Evolutionary conservation across 2,888 invertebrate species (phyloP).

Genomic region (Eurytoma adleriae): DNA sequence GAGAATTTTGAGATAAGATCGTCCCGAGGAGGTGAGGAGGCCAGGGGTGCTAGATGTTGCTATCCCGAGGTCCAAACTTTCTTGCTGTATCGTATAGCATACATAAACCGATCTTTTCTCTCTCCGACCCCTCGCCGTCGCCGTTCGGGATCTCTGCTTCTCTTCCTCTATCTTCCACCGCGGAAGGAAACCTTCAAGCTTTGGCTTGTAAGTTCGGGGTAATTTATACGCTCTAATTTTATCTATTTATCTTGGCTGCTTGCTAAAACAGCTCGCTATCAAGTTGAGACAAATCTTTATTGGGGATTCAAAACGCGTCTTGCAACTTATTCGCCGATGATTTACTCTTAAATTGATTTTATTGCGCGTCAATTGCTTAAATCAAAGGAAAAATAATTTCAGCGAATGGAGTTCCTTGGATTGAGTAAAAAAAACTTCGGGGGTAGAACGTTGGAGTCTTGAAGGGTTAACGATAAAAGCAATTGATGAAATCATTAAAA

Average conservation of each 20-base stretch:
- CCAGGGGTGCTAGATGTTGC: not conserved
- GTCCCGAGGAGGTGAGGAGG: not conserved
- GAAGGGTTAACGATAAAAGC: too few relatives aligned
- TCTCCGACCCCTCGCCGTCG: not conserved
- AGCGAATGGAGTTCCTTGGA: too few relatives aligned
- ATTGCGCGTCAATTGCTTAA: too few relatives aligned
- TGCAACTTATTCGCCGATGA: not conserved
- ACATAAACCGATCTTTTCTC: constrained; percentile 47
- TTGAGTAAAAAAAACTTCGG: too few relatives aligned
- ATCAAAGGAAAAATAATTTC: too few relatives aligned
- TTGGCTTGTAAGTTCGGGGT: constrained; percentile 7
- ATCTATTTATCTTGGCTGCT: constrained; percentile 27
- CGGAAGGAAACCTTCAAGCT: constrained; percentile 21
- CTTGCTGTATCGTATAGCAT: constrained; percentile 34
- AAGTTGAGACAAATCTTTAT: not conserved
- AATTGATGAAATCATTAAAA: too few relatives aligned
- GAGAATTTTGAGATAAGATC: constrained; percentile 53
- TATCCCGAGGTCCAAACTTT: constrained; percentile 40
- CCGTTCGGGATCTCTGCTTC: constrained; percentile 10
- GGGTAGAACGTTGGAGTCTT: too few relatives aligned
- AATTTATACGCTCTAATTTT: constrained; percentile 32
- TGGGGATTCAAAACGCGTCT: not conserved
- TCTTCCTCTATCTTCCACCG: constrained; percentile 19
- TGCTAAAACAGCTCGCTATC: constrained; percentile 10
- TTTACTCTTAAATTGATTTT: too few relatives aligned